phyloP scores from a whole-genome alignment of 2,888 invertebrate species.

The Julus scandinavius region DNA sequence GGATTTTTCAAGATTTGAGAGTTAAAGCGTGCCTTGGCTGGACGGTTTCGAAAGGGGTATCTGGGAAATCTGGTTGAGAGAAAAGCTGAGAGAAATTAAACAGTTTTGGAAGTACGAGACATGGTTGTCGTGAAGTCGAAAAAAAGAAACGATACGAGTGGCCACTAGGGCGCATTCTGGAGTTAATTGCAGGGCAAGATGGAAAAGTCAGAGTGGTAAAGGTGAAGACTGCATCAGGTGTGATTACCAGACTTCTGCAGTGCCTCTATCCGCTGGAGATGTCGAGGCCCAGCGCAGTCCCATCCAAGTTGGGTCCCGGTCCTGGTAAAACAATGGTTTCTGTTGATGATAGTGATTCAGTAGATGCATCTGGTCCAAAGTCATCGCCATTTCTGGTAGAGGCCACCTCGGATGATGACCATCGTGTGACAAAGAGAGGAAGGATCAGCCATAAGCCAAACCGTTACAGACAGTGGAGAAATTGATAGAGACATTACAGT shows the following conservation, averaged over 20 bases:
- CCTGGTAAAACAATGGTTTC: background rate
- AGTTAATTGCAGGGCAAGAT: background rate
- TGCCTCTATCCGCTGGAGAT: conserved; percentile 3
- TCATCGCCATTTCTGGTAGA: background rate
- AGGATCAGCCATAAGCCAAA: background rate
- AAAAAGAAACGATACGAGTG: background rate
- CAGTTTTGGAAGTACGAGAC: background rate
- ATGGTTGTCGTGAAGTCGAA: background rate
- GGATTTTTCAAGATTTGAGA: background rate
- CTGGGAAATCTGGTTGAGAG: background rate
- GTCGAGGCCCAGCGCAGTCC: background rate
- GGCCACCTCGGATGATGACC: background rate
- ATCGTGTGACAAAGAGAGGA: background rate
- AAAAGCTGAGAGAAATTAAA: background rate
- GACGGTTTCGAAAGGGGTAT: background rate
- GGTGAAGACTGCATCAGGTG: background rate
- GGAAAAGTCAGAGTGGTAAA: background rate
- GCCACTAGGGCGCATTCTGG: background rate
- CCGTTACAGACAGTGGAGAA: background rate
- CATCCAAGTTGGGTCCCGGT: background rate
- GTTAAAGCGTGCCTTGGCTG: background rate
- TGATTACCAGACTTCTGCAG: background rate
- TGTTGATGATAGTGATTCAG: background rate
- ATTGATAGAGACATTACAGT: background rate
- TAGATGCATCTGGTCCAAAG: background rate